phyloP scores from a whole-genome alignment of 2,113 vertebrate genomes.

The Panthera uncia region DNA sequence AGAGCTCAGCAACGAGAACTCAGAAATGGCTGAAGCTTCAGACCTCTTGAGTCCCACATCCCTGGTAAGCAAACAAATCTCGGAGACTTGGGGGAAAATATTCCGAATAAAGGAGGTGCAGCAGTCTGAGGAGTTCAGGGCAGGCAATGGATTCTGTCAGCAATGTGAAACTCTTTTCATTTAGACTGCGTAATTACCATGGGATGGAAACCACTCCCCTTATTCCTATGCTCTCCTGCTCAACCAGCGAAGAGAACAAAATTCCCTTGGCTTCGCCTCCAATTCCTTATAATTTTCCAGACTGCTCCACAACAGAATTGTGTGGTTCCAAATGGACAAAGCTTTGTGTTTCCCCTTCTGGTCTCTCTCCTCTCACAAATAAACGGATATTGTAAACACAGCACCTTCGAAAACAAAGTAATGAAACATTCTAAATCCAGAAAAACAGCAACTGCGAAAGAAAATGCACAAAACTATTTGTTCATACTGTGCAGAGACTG shows the following conservation, averaged over 20 bases:
- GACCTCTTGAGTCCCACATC: neutral
- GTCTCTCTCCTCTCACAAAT: neutral
- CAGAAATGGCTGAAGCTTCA: neutral
- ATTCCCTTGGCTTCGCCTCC: neutral
- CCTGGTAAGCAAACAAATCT: neutral
- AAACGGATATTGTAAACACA: neutral
- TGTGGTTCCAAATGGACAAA: neutral
- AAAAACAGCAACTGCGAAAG: neutral
- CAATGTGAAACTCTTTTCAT: neutral
- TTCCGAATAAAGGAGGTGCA: neutral
- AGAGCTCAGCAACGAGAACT: neutral
- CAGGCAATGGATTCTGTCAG: neutral
- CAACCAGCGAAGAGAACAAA: neutral
- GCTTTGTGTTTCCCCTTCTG: neutral
- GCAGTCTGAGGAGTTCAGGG: neutral
- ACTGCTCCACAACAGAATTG: neutral
- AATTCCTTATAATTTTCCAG: conserved; percentile 7
- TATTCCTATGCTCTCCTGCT: neutral
- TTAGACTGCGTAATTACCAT: neutral
- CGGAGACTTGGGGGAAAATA: neutral
- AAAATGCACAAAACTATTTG: neutral
- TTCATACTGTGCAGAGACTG: accelerated
- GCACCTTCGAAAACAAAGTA: neutral
- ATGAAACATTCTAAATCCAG: neutral
- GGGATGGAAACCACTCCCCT: neutral